Base-by-base conservation (phyloP, 2,797 vertebrate species). In the Hypotaenidia okinawae region DNA sequence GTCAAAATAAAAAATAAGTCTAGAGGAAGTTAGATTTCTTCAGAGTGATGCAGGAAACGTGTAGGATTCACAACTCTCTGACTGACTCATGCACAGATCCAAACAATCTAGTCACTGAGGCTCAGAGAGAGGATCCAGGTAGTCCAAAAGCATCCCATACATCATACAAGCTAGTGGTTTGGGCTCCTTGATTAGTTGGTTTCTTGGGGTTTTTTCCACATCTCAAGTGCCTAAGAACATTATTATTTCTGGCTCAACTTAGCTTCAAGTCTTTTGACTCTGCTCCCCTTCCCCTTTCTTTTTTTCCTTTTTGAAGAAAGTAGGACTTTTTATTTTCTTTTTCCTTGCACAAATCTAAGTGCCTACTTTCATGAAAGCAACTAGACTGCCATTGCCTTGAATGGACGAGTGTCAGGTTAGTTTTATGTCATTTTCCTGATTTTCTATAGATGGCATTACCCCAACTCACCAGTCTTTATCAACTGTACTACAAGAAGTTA, bases 221-320 rank as follows among this genome's bases (percentile, higher is more conserved):
- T 67, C 64, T 68, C 43, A 74, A 18, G 19, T 87, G 78, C 58
- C 84, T 52, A 87, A 78, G 11, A 41, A 2, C 39, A 45, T 62
- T 63, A 67, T 33, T 78, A 39, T 10, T 52, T 49, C 24, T 52
- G 59, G 37, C 15, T 23, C 52, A 30, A 90, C 13, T 13, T 73
- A 69, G 10, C 35, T 83, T 92, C 73, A 51, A 74, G 49, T 41
- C 27, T 68, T 81, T 70, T 57, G 5, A 37, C 23, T 72, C 11
- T 28, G 12, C 13, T 22, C 17, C 6, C 5, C 1, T 17, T 30
- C 13, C 11, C 4, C 1, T 5, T 15, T 15, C 5, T 4, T 14
- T 11, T 9, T 49, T 49, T 49, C 47, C 47, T 23, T 49, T 49
- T 49, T 49, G 32, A 78, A 67, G 14, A 78, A 16, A 28, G 9